A percentile compares a stretch with the other conserved stretches of the same genome.
Evolutionary conservation across 2,797 vertebrate genomes (phyloP).

Genomic region (Mareca penelope): DNA sequence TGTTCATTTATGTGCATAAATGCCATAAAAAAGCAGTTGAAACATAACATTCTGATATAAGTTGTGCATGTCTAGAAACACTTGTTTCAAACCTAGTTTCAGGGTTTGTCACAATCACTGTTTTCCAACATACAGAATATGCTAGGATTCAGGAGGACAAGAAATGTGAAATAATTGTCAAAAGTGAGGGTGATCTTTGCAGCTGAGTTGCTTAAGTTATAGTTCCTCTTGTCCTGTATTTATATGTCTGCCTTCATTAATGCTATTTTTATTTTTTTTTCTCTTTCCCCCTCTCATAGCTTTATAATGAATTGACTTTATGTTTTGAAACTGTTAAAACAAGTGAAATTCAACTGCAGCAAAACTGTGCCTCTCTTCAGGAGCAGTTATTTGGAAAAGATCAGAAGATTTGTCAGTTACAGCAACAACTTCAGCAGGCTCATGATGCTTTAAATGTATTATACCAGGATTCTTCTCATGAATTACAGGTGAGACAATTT

Average conservation of each 20-base stretch:
- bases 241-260: not conserved
- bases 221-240: not conserved
- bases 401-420: slow-evolving; percentile 82
- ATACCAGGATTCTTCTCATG: slow-evolving; percentile 74
- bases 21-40: not conserved
- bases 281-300: slow-evolving; percentile 75
- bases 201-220: not conserved
- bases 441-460: slow-evolving; percentile 28
- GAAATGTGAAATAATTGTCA: not conserved
- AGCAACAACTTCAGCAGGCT: slow-evolving; percentile 80
- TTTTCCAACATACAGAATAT: not conserved
- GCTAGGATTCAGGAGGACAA: not conserved
- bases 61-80: not conserved
- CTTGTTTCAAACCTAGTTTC: not conserved
- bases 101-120: not conserved
- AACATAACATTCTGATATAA: not conserved
- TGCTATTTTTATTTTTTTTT: not conserved
- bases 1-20: not conserved
- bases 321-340: slow-evolving; percentile 87
- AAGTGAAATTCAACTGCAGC: slow-evolving; percentile 84
- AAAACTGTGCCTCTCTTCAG: slow-evolving; percentile 82
- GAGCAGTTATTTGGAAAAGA: slow-evolving; percentile 84
- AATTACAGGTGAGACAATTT: slow-evolving; percentile 78
- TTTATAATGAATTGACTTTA: slow-evolving; percentile 88
- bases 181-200: not conserved